These are phyloP conservation scores for Steinernema feltiae DNA, from an alignment of 1,140 invertebrate species.

Conservation along the genomic window DNA sequence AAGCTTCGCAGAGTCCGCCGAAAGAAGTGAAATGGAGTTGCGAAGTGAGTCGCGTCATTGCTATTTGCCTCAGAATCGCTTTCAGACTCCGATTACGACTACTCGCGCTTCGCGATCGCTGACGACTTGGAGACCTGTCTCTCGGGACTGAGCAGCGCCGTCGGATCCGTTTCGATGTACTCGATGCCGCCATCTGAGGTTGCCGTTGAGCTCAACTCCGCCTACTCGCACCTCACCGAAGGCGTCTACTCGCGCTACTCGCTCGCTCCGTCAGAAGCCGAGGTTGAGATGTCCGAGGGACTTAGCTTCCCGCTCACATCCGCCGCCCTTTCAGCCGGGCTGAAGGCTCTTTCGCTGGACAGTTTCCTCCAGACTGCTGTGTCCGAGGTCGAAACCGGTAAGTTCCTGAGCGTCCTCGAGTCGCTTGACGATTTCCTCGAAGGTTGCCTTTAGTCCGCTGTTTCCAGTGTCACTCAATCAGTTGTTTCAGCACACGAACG, in stretches of 20 bases:
- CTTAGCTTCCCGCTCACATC: background rate
- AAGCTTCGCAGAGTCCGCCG: background rate
- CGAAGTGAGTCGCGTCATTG: background rate
- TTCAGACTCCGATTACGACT: slow-evolving; percentile 11
- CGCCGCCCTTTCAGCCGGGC: no score
- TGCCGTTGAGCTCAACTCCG: background rate
- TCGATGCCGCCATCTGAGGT: background rate
- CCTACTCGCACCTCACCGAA: background rate
- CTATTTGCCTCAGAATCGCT: background rate
- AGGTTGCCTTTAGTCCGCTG: no score
- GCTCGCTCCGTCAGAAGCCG: background rate
- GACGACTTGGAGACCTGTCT: background rate
- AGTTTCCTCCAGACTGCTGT: no score
- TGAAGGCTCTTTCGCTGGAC: no score
- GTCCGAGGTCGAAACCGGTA: no score
- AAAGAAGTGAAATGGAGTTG: background rate
- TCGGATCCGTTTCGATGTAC: background rate
- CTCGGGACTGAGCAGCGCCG: background rate
- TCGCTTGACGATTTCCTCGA: no score
- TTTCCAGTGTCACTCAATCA: no score
- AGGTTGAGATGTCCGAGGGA: background rate
- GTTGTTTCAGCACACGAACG: no score
- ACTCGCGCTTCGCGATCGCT: background rate
- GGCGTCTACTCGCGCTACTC: background rate
- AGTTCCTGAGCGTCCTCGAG: no score